Conservation (phyloP, 2,113 vertebrate species). For the Falco punctatus region DNA sequence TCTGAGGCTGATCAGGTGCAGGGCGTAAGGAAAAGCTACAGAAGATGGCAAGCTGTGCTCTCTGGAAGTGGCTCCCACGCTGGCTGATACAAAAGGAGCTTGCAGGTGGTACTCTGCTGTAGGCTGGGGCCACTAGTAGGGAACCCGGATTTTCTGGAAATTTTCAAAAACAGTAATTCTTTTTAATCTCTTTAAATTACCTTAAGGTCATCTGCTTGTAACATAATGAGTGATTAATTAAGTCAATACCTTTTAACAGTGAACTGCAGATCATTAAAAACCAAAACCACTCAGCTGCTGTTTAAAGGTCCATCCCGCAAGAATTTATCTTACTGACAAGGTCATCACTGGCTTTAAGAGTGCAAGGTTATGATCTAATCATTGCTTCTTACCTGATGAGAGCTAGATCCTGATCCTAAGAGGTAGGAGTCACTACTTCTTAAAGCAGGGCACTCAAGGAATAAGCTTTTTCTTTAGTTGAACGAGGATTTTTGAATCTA, state of each 20-base stretch:
- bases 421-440: neutral
- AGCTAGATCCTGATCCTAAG: neutral
- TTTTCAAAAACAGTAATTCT: neutral
- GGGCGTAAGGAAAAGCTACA: neutral
- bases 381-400: neutral
- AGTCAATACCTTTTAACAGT: neutral
- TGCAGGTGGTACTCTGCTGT: neutral
- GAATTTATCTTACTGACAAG: slow-evolving; percentile 14
- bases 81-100: neutral
- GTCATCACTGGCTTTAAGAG: neutral
- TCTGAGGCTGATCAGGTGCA: slow-evolving; percentile 17
- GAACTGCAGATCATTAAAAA: slow-evolving; percentile 32
- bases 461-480: neutral
- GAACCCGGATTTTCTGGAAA: neutral
- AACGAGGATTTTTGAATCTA: neutral
- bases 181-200: slow-evolving; percentile 10
- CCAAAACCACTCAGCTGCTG: neutral
- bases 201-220: slow-evolving; percentile 4
- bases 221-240: neutral
- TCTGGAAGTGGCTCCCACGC: neutral
- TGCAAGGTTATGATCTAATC: neutral
- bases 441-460: neutral
- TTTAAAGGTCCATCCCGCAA: neutral
- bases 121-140: neutral
- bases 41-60: neutral